These are phyloP conservation scores for Acrocephalus scirpaceus DNA, from an alignment of 2,797 vertebrate genomes.

Conservation along the genomic window DNA sequence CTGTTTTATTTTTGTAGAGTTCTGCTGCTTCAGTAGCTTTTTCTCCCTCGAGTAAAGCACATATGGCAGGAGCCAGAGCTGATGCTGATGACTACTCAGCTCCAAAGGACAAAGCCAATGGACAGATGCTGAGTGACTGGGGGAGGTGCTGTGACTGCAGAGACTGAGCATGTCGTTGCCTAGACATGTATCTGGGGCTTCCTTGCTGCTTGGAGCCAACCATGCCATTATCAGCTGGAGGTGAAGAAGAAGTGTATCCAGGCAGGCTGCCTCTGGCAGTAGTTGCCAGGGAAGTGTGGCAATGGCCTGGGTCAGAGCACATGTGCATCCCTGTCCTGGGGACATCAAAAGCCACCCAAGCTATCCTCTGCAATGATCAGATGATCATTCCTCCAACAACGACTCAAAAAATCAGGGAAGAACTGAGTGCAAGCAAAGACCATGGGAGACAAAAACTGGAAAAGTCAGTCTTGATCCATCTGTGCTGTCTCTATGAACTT, in stretches of 20 bases:
- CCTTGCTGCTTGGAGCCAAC: background rate
- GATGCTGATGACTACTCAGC: background rate
- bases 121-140: background rate
- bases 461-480: background rate
- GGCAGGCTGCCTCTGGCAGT: background rate
- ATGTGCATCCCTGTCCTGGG: background rate
- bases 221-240: rapidly evolving
- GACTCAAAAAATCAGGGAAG: background rate
- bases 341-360: background rate
- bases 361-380: background rate
- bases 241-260: background rate
- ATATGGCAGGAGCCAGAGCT: background rate
- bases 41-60: background rate
- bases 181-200: background rate
- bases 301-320: background rate
- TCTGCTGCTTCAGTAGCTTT: background rate
- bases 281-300: background rate
- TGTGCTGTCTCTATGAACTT: background rate
- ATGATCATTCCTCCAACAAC: background rate
- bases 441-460: background rate
- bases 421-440: background rate
- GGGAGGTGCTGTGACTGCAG: background rate
- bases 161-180: background rate
- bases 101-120: background rate
- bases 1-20: background rate